These are phyloP conservation scores for Ephydatia muelleri DNA, from an alignment of 37 sponge, comb jelly and placozoan species.

Conservation along the genomic window DNA sequence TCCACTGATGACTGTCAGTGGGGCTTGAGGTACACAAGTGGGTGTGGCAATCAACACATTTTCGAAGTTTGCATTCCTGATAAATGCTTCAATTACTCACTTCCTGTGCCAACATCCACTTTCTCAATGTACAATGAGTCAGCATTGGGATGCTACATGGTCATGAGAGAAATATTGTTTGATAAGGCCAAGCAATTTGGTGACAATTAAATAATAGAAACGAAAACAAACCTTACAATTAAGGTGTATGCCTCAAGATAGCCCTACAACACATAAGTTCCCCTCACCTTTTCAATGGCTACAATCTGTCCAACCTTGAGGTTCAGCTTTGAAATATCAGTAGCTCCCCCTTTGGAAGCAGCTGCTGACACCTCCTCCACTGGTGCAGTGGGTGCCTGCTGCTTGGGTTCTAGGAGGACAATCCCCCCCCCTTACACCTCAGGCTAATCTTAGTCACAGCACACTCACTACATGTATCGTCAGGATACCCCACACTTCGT, in stretches of 20 bases:
- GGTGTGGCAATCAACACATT: background rate
- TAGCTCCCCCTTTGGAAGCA: slow-evolving; percentile 39
- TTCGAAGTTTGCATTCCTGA: background rate
- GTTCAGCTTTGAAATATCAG: slow-evolving; percentile 87
- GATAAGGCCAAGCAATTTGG: background rate
- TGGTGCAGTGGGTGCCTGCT: slow-evolving; percentile 5
- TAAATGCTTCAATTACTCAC: slow-evolving; percentile 20
- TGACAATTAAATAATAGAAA: background rate
- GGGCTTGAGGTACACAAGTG: slow-evolving; percentile 21
- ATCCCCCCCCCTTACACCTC: background rate
- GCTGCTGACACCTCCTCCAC: slow-evolving; percentile 13
- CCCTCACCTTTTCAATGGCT: slow-evolving; percentile 68
- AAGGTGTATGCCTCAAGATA: background rate
- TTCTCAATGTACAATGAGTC: slow-evolving; percentile 88
- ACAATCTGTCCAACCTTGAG: slow-evolving; percentile 81
- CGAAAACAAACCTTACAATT: slow-evolving; percentile 4
- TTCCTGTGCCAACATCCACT: slow-evolving; percentile 80
- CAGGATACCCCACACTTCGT: slow-evolving; percentile 75
- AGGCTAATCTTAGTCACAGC: background rate
- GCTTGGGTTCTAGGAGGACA: background rate
- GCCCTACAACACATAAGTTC: background rate
- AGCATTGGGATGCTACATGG: slow-evolving; percentile 82
- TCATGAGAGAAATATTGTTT: background rate
- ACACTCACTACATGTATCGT: slow-evolving; percentile 37
- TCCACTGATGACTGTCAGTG: slow-evolving; percentile 89